These are phyloP conservation scores for Phyllostomus hastatus DNA, from an alignment of 2,113 vertebrate genomes.

Conservation along the genomic window DNA sequence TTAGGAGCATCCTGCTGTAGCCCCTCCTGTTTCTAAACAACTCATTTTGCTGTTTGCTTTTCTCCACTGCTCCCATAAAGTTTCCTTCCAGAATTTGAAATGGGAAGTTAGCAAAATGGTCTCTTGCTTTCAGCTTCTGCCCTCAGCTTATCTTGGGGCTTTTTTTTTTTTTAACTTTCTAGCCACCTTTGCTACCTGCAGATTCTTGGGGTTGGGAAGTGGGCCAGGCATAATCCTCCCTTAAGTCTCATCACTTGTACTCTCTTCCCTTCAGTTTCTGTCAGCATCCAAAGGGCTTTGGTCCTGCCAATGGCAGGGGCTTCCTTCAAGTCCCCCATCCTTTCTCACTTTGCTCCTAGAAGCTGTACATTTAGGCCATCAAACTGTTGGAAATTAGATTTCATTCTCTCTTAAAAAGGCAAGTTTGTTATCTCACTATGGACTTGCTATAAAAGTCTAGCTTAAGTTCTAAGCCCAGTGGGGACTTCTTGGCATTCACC, in stretches of 20 bases:
- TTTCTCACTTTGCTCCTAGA: not conserved
- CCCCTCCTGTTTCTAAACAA: not conserved
- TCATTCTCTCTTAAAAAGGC: not conserved
- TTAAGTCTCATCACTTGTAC: not conserved
- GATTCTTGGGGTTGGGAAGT: not conserved
- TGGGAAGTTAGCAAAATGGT: not conserved
- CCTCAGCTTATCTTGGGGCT: not conserved
- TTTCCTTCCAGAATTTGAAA: not conserved
- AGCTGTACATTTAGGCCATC: not conserved
- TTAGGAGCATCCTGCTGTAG: not conserved
- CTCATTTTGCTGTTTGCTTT: not conserved
- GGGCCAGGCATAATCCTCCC: not conserved
- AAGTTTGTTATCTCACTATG: not conserved
- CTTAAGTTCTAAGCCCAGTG: not conserved
- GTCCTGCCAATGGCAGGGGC: not conserved
- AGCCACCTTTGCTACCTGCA: not conserved
- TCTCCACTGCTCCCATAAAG: not conserved
- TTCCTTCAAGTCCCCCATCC: not conserved
- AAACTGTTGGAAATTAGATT: not conserved
- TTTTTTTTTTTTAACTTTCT: not conserved
- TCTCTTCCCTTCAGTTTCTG: not conserved
- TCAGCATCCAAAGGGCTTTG: not conserved
- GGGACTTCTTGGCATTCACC: not conserved
- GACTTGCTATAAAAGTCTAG: not conserved
- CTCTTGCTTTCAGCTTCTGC: not conserved